Conservation (phyloP, 2,888 invertebrate genomes). For the Pollenia amentaria region DNA sequence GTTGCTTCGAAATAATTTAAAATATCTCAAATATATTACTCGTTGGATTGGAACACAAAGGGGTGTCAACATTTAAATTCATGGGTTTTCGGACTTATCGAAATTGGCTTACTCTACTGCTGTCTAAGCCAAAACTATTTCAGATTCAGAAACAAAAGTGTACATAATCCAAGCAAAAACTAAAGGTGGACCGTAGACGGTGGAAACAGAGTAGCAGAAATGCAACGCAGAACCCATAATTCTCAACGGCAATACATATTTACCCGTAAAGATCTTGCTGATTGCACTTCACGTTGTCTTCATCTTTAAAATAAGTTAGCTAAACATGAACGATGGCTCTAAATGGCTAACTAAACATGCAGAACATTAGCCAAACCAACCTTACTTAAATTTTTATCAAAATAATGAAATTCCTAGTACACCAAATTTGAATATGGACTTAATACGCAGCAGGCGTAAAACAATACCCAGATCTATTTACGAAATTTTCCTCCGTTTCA, state of each 20-base stretch:
- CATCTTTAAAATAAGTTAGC: conserved; percentile 11
- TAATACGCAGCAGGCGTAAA: not conserved
- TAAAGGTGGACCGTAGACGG: conserved; percentile 33
- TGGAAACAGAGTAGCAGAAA: not conserved
- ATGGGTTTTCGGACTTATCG: no score
- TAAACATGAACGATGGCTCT: conserved; percentile 26
- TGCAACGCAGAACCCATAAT: not conserved
- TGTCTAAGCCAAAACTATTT: no score
- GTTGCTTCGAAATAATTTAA: conserved; percentile 39
- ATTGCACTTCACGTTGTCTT: conserved; percentile 57
- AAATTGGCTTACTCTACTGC: no score
- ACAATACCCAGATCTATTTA: conserved; percentile 15
- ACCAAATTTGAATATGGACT: not conserved
- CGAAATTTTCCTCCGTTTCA: not conserved
- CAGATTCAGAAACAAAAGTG: no score
- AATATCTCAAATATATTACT: conserved; percentile 30
- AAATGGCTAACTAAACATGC: no score
- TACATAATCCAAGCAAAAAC: conserved; percentile 44
- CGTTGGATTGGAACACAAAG: not conserved
- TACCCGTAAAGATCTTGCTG: conserved; percentile 11
- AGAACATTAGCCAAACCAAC: no score
- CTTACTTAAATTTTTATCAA: no score
- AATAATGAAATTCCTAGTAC: not conserved
- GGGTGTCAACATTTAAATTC: not conserved
- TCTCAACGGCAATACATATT: conserved; percentile 14